A percentile compares a stretch with the other conserved stretches of the same genome.
Conservation (phyloP, 2,888 invertebrate species). For the Agrotis puta region DNA sequence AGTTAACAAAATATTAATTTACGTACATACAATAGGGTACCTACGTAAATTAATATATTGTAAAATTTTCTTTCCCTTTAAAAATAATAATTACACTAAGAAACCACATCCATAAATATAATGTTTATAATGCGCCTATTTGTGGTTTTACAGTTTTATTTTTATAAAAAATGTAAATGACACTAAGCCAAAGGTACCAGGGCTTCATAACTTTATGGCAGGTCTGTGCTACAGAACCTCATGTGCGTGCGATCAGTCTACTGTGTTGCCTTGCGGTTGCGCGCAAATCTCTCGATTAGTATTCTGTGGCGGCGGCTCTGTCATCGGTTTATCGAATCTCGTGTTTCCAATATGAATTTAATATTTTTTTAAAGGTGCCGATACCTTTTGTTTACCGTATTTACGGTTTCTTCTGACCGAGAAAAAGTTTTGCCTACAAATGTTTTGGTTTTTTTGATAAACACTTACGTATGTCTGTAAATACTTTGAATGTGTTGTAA, state of each 20-base stretch:
- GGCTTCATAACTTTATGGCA: conserved; percentile 54
- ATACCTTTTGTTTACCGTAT: conserved; percentile 72
- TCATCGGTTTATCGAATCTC: conserved; percentile 79
- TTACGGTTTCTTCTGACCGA: conserved; percentile 69
- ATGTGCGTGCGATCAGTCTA: conserved; percentile 60
- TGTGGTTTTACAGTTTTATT: not conserved
- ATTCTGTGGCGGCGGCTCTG: conserved; percentile 80
- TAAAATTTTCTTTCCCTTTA: too few relatives aligned
- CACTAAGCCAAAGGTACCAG: conserved; percentile 21
- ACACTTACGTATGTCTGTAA: conserved; percentile 9
- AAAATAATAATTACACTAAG: too few relatives aligned
- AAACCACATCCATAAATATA: not conserved
- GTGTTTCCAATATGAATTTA: conserved; percentile 77
- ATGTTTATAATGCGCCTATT: not conserved
- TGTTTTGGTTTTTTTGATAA: conserved; percentile 35
- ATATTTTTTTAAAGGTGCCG: conserved; percentile 69
- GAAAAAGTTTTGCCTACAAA: conserved; percentile 47
- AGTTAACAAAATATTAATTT: too few relatives aligned
- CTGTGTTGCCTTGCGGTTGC: conserved; percentile 77
- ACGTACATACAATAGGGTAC: too few relatives aligned
- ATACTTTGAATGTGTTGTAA: conserved; percentile 1
- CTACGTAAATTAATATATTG: too few relatives aligned
- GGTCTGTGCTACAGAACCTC: conserved; percentile 38
- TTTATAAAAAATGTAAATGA: conserved; percentile 12
- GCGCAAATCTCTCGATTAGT: conserved; percentile 83